Evolutionary conservation across 2,888 invertebrate species (phyloP), one percentile per base, ranked within the genome.

Genomic region (Clanis bilineata): DNA sequence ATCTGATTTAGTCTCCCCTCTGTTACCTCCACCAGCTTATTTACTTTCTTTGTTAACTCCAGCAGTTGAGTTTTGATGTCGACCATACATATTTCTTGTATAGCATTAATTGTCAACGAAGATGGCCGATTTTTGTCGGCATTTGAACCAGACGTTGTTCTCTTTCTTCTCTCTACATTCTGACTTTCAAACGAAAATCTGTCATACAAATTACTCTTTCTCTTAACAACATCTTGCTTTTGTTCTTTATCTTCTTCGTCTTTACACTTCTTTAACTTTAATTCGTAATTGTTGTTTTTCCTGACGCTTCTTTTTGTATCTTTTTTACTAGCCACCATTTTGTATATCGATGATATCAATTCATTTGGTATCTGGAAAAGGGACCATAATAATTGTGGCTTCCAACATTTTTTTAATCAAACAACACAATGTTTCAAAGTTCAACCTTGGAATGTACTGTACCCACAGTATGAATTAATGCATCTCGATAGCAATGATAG

Each of bases 311-410:
- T 93, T 62, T 93, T 93, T 59, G 92, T 93, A 68, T 93, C 93
- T 71, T 95, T 95, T 10, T 94, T 93, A 67, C 95, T 95, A 0
- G 94, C 95, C 0, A 96, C 96, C 74, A 97, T 88, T 73, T 95
- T 94, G 82, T 96, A 96, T 54, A 96, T 94, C 41, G 94, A 94
- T 55, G 94, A 89, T 69, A 97, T 95, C 58, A 97, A 87, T 47
- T 97, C 96, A 74, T 95, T 95, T 0, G 97, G 97, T 69, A 95
- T 94, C 88, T 93, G 81, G 6, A 25, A 86, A 83, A 38, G 7
- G 47, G 32, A 51, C 5, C 54, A 39, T 9, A 41, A 18, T 18
- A 7, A 41, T 18, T 47, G 10, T 12, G 15, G 12, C 10, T 5
- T 9, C 15, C 7, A 22, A 18, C 18, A 1, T 0, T 43, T 2